Percentiles rank a stretch among this genome's conserved stretches.
Evolutionary conservation across 2,797 vertebrate species (phyloP).

Genomic region (Agapornis canus): DNA sequence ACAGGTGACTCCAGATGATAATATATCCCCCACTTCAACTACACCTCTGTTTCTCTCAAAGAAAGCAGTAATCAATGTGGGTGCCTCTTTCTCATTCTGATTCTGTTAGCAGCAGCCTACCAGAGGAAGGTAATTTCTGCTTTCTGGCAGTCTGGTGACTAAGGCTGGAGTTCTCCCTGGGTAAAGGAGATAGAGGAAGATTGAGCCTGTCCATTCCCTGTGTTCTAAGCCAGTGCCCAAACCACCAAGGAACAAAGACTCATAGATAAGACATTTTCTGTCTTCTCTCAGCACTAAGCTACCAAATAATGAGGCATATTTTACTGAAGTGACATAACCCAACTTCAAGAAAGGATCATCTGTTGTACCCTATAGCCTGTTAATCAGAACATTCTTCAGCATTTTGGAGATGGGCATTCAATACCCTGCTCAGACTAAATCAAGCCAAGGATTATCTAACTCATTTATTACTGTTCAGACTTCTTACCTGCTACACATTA

Average conservation of each 20-base stretch:
- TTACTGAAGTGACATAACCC: background rate
- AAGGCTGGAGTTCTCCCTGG: background rate
- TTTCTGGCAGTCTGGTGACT: background rate
- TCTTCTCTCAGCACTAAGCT: background rate
- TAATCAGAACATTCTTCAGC: background rate
- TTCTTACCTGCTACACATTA: background rate
- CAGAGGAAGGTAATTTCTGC: background rate
- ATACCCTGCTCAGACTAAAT: background rate
- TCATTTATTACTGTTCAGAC: background rate
- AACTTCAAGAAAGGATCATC: background rate
- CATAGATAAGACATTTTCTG: background rate
- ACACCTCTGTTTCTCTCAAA: background rate
- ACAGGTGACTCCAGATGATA: background rate
- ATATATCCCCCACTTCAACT: background rate
- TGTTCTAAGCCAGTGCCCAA: background rate
- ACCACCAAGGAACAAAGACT: background rate
- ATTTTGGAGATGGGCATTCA: background rate
- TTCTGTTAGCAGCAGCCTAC: background rate
- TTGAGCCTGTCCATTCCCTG: background rate
- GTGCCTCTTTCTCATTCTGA: background rate
- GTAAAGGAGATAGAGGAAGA: background rate
- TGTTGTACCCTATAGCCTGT: background rate
- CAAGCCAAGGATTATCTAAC: background rate
- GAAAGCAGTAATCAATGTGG: background rate
- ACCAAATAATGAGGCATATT: background rate